These are phyloP conservation scores for Salpingus planirostris DNA, from an alignment of 2,888 invertebrate species.

Conservation along the genomic window DNA sequence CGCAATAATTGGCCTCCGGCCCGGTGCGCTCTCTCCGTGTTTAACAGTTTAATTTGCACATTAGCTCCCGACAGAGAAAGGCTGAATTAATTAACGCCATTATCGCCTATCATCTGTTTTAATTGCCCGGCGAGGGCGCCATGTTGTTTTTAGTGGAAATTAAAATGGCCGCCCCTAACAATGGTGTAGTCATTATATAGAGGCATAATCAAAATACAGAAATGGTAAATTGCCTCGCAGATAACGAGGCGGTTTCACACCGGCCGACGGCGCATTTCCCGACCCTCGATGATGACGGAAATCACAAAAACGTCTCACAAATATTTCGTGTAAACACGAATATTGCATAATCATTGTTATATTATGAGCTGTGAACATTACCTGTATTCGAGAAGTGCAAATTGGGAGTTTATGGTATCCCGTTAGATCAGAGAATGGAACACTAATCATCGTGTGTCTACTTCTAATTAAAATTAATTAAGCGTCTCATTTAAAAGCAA, in stretches of 20 bases:
- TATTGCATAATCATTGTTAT: too few relatives aligned
- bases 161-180: slow-evolving; percentile 44
- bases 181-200: slow-evolving; percentile 43
- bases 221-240: slow-evolving; percentile 44
- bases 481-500: too few relatives aligned
- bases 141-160: slow-evolving; percentile 45
- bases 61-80: slow-evolving; percentile 44
- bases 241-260: slow-evolving; percentile 37
- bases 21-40: slow-evolving; percentile 37
- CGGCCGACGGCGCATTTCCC: too few relatives aligned
- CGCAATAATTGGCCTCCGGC: slow-evolving; percentile 33
- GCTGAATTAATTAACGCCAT: slow-evolving; percentile 46
- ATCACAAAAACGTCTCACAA: too few relatives aligned
- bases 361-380: too few relatives aligned
- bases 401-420: too few relatives aligned
- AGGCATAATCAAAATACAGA: slow-evolving; percentile 42
- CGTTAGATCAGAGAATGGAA: too few relatives aligned
- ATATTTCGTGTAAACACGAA: too few relatives aligned
- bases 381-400: too few relatives aligned
- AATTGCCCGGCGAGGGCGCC: slow-evolving; percentile 43
- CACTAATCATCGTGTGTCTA: too few relatives aligned
- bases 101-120: slow-evolving; percentile 47
- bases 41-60: slow-evolving; percentile 46
- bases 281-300: too few relatives aligned
- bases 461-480: too few relatives aligned